Evolutionary conservation across 2,888 invertebrate genomes (phyloP), one percentile per base, ranked within the genome.

Genomic region (Alitta virens): DNA sequence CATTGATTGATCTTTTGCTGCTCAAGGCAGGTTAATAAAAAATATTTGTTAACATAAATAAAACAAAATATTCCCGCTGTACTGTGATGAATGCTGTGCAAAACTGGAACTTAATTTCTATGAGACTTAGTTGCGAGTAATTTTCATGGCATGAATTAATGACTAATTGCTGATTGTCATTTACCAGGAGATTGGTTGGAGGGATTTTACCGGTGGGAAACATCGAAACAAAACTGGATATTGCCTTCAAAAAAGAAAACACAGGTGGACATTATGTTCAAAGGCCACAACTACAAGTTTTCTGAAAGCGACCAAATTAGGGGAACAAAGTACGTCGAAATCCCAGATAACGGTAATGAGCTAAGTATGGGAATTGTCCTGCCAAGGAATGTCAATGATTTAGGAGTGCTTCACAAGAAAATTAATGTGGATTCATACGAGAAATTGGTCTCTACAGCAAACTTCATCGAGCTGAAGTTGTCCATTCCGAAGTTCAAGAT

Each of bases 311-410:
- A 86, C 58, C 84, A 88, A 1, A 84, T 94, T 66, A 5, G 12
- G 33, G 86, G 88, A 77, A 87, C 91, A 60, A 90, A 92, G 78
- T 85, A 90, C 3, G 77, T 94, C 55, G 88, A 89, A 77, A 72
- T 94, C 76, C 87, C 88, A 0, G 94, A 92, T 74, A 82, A 62
- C 1, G 69, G 71, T 50, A 71, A 71, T 7, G 70, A 73, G 14
- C 56, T 75, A 21, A 60, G 71, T 58, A 76, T 80, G 77, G 54
- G 76, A 3, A 60, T 78, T 16, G 5, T 78, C 3, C 69, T 79
- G 18, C 79, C 79, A 2, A 65, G 74, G 55, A 52, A 69, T 9
- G 59, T 24, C 21, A 12, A 33, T 7, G 33, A 33, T 12, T 12
- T 33, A 5, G 33, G 7, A 7, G 33, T 12, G 7, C 7, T 33